A percentile compares a stretch with the other conserved stretches of the same genome.
These are phyloP conservation scores for Liolophura sinensis DNA, from an alignment of 1,140 invertebrate species.

Conservation along the genomic window DNA sequence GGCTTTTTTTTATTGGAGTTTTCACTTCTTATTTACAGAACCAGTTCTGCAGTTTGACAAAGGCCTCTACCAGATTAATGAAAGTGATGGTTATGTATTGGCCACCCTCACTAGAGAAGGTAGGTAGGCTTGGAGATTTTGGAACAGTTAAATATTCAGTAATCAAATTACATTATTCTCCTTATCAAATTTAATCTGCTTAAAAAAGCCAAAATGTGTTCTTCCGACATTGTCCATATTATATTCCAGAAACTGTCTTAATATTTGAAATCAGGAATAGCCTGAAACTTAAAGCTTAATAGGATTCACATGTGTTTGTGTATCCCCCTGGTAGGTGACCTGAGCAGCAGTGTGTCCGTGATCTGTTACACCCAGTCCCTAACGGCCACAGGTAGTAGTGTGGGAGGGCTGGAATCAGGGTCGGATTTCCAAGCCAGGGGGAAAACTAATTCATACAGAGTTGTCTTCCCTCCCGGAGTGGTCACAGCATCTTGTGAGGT, in stretches of 20 bases:
- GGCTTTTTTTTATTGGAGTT: too few relatives aligned
- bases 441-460: conserved; percentile 34
- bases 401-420: conserved; percentile 42
- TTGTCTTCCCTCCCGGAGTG: conserved; percentile 46
- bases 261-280: not conserved
- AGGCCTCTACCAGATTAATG: conserved; percentile 44
- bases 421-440: conserved; percentile 41
- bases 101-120: conserved; percentile 44
- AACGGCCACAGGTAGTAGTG: conserved; percentile 47
- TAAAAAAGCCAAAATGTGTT: not conserved
- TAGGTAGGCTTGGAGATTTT: conserved; percentile 11
- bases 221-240: not conserved
- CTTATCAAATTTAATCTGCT: too few relatives aligned
- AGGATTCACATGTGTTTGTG: not conserved
- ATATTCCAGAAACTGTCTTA: not conserved
- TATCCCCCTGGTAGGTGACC: conserved; percentile 34
- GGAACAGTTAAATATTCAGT: too few relatives aligned
- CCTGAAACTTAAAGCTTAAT: not conserved
- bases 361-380: conserved; percentile 48
- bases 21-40: conserved; percentile 25
- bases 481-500: conserved; percentile 48
- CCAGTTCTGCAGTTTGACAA: conserved; percentile 44
- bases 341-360: conserved; percentile 46
- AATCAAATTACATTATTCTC: too few relatives aligned
- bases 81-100: conserved; percentile 39